Evolutionary conservation across 2,113 vertebrate species (phyloP).

Genomic region (Corvus cornix): DNA sequence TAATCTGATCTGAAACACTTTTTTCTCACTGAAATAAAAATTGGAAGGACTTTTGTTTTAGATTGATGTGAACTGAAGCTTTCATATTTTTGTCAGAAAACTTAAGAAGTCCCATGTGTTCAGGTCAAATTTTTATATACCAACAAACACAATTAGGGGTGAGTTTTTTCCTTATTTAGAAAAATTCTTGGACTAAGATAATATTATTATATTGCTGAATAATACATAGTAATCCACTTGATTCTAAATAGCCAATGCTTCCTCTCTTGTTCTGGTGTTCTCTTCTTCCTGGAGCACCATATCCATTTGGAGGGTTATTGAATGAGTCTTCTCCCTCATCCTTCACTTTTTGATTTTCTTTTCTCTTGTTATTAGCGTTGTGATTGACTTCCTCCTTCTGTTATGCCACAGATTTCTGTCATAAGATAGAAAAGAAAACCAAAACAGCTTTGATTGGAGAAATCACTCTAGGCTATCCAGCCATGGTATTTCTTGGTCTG

Average conservation of each 20-base stretch:
- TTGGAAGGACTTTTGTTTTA: neutral
- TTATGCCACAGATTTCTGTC: neutral
- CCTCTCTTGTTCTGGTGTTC: neutral
- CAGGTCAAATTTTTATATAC: neutral
- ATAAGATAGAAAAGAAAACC: neutral
- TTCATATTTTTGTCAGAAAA: neutral
- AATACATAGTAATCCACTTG: neutral
- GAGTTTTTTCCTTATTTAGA: fast-evolving
- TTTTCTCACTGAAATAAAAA: neutral
- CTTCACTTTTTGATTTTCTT: neutral
- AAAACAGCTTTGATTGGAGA: neutral
- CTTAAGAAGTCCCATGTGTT: neutral
- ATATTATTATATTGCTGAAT: neutral
- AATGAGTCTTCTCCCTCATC: neutral
- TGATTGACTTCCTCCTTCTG: neutral
- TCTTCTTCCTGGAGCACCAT: neutral
- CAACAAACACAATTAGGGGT: neutral
- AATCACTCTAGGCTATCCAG: neutral
- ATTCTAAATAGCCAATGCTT: neutral
- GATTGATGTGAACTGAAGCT: neutral
- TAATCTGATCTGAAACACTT: neutral
- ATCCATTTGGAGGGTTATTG: neutral
- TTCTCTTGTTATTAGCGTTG: neutral
- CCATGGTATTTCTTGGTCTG: neutral
- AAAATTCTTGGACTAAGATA: neutral